Evolutionary conservation across 1,140 invertebrate genomes (phyloP), one percentile per base, ranked within the genome.

Genomic region (Sinella curviseta): DNA sequence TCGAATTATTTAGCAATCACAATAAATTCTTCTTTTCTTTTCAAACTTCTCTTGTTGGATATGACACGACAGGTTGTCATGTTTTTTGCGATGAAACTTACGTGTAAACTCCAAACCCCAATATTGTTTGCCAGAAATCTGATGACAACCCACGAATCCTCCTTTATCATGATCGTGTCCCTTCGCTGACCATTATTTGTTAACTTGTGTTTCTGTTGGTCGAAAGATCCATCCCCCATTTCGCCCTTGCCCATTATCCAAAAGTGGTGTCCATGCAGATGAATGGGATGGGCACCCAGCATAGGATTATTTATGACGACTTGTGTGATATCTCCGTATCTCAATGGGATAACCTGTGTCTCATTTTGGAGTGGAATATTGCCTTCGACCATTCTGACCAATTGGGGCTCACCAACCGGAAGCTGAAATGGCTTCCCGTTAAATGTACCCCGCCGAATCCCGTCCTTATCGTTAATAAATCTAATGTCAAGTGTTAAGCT

Each of bases 21-120:
- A n/a, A n/a, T n/a, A n/a, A n/a, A n/a, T n/a, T n/a, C n/a, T n/a
- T n/a, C n/a, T n/a, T n/a, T n/a, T n/a, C n/a, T n/a, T n/a, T n/a
- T n/a, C n/a, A n/a, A n/a, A n/a, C n/a, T n/a, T n/a, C n/a, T n/a
- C n/a, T n/a, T n/a, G n/a, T n/a, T n/a, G n/a, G n/a, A n/a, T n/a
- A n/a, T n/a, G n/a, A n/a, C n/a, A n/a, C n/a, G n/a, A n/a, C n/a
- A n/a, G n/a, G n/a, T n/a, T n/a, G n/a, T n/a, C n/a, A n/a, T n/a
- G n/a, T n/a, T n/a, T n/a, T n/a, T n/a, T n/a, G n/a, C n/a, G n/a
- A n/a, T n/a, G n/a, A n/a, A n/a, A 48, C 39, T 8, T 60, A 60
- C 55, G 31, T 81, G 80, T 20, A 81, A 81, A 8, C 54, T 39
- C 80, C 80, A 81, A 30, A 79, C 67, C 12, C 80, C 80, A 26